Conservation (phyloP, 2,797 vertebrate species). For the Diplodus sargus region DNA sequence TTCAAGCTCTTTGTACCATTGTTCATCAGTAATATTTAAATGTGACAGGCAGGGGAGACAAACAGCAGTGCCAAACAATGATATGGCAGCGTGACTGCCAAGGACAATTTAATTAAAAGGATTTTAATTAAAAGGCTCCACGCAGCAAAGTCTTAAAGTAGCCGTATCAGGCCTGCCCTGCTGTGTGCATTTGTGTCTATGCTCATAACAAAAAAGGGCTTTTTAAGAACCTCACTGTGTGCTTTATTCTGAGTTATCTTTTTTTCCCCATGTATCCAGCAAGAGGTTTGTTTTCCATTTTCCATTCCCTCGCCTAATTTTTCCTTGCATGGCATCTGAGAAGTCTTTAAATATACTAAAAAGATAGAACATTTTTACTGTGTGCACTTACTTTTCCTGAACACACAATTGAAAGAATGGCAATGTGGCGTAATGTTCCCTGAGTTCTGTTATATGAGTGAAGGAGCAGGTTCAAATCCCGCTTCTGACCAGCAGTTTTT, state of each 20-base stretch:
- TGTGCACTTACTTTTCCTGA: not conserved
- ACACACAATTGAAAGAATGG: not conserved
- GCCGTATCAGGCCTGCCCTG: constrained; percentile 68
- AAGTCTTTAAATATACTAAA: constrained; percentile 24
- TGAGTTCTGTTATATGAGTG: not conserved
- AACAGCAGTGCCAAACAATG: constrained; percentile 64
- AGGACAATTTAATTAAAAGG: constrained; percentile 75
- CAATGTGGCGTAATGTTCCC: not conserved
- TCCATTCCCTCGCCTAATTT: constrained; percentile 13
- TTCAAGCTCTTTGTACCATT: constrained; percentile 46
- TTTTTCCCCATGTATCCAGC: constrained; percentile 21
- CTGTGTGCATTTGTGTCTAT: constrained; percentile 64
- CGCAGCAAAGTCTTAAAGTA: constrained; percentile 68
- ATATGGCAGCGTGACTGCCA: constrained; percentile 69
- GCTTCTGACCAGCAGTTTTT: not conserved
- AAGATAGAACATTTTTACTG: not conserved
- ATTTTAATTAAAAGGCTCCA: constrained; percentile 79
- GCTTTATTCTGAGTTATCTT: constrained; percentile 58
- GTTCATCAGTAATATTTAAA: constrained; percentile 57
- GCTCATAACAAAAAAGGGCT: constrained; percentile 48
- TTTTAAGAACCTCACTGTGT: constrained; percentile 45
- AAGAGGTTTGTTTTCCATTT: constrained; percentile 36
- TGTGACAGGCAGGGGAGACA: constrained; percentile 62
- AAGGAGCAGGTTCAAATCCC: constrained; percentile 12
- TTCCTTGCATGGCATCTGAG: constrained; percentile 14